A percentile compares a stretch with the other conserved stretches of the same genome.
Conservation (phyloP, 2,888 invertebrate species). For the Alviniconcha strummeri region DNA sequence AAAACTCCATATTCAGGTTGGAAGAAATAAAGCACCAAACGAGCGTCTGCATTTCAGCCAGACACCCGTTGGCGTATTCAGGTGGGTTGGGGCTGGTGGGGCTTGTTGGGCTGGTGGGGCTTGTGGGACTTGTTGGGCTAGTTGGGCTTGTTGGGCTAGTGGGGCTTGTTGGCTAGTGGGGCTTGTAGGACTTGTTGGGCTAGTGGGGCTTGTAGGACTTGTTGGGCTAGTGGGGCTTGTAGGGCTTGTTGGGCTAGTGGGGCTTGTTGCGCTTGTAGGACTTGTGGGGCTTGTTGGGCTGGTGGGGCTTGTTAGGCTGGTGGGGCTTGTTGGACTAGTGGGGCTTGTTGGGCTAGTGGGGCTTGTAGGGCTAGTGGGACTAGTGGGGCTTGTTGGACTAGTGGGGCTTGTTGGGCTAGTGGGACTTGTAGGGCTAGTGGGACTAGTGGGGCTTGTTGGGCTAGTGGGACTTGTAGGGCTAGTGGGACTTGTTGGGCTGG, state of each 20-base stretch:
- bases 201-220: too few species aligned
- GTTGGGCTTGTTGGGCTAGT: not conserved
- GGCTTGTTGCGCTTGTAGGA: slow-evolving; percentile 6
- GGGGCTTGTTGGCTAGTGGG: not conserved
- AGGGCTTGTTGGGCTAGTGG: not conserved
- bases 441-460: too few species aligned
- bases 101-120: not conserved
- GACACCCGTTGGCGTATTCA: not conserved
- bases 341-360: slow-evolving; percentile 5
- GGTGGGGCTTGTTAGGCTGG: too few species aligned
- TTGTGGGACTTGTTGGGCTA: not conserved
- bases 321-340: not conserved
- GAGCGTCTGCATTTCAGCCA: too few species aligned
- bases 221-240: too few species aligned
- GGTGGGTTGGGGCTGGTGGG: not conserved
- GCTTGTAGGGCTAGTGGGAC: not conserved
- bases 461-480: not conserved
- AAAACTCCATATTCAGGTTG: too few species aligned
- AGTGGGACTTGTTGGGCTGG: not conserved
- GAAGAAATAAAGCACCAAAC: too few species aligned
- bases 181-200: not conserved
- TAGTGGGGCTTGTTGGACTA: not conserved
- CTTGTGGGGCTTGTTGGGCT: slow-evolving; percentile 2
- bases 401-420: not conserved
- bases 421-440: not conserved